phyloP scores from a whole-genome alignment of 2,888 invertebrate genomes.

The Doris montereyensis region DNA sequence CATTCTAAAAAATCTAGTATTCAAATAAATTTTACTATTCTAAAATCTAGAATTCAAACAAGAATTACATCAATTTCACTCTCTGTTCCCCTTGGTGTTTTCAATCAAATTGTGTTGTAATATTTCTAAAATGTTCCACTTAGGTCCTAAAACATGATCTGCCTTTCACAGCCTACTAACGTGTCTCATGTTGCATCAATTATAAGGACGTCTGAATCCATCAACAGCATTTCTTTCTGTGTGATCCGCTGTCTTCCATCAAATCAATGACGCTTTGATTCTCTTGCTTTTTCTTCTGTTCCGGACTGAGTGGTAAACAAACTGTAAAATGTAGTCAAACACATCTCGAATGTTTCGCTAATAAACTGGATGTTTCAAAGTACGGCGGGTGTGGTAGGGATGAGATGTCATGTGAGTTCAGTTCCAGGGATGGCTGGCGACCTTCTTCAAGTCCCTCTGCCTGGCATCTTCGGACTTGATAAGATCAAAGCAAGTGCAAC shows the following conservation, averaged over 20 bases:
- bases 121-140: too few relatives aligned
- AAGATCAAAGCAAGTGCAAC: conserved; percentile 68
- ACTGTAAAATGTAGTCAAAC: conserved; percentile 69
- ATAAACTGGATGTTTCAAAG: conserved; percentile 70
- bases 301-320: conserved; percentile 55
- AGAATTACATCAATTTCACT: too few relatives aligned
- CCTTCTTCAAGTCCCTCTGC: conserved; percentile 64
- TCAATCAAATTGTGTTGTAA: too few relatives aligned
- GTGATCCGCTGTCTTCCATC: conserved; percentile 20
- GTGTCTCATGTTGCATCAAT: too few relatives aligned
- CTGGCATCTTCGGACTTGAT: conserved; percentile 48
- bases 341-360: conserved; percentile 63
- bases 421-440: conserved; percentile 54
- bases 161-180: too few relatives aligned
- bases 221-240: conserved; percentile 34
- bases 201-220: too few relatives aligned
- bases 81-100: too few relatives aligned
- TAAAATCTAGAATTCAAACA: too few relatives aligned
- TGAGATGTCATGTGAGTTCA: conserved; percentile 53
- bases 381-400: conserved; percentile 59
- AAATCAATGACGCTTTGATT: conserved; percentile 34
- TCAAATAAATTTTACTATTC: too few relatives aligned
- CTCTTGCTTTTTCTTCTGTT: conserved; percentile 32
- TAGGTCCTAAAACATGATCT: too few relatives aligned
- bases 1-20: too few relatives aligned